These are phyloP conservation scores for Proteles cristata DNA, from an alignment of 2,113 vertebrate genomes.

Conservation along the genomic window DNA sequence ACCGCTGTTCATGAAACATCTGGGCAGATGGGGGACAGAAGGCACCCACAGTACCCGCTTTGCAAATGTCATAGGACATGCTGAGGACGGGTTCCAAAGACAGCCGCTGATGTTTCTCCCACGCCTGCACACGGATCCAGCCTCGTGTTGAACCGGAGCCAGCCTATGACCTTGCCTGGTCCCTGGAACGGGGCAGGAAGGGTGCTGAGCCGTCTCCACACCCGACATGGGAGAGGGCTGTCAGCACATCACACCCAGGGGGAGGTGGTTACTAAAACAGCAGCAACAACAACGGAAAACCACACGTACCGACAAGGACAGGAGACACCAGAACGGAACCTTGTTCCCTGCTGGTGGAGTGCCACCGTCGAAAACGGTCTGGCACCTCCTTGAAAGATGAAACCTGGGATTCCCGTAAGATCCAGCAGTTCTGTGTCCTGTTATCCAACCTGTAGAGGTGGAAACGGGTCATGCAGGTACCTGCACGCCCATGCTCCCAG, in stretches of 20 bases:
- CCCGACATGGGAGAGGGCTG: neutral
- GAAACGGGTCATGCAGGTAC: neutral
- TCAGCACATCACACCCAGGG: neutral
- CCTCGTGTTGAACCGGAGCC: neutral
- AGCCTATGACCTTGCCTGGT: no score
- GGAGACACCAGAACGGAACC: neutral
- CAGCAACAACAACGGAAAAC: neutral
- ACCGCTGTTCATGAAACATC: neutral
- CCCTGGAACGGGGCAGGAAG: neutral
- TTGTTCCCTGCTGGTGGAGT: neutral
- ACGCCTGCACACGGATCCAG: neutral
- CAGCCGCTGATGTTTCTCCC: no score
- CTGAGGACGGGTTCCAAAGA: neutral
- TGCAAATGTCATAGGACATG: neutral
- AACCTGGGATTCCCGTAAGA: neutral
- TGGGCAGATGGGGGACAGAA: neutral
- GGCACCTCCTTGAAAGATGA: no score
- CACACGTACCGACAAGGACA: neutral
- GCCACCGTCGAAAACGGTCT: neutral
- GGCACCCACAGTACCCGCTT: neutral
- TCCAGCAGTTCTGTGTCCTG: neutral
- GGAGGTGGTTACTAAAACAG: neutral
- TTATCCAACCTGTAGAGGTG: accelerated
- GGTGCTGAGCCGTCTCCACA: no score
- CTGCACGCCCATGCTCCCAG: neutral